phyloP scores from a whole-genome alignment of 1,140 invertebrate genomes.

The Drosophila tropicalis region DNA sequence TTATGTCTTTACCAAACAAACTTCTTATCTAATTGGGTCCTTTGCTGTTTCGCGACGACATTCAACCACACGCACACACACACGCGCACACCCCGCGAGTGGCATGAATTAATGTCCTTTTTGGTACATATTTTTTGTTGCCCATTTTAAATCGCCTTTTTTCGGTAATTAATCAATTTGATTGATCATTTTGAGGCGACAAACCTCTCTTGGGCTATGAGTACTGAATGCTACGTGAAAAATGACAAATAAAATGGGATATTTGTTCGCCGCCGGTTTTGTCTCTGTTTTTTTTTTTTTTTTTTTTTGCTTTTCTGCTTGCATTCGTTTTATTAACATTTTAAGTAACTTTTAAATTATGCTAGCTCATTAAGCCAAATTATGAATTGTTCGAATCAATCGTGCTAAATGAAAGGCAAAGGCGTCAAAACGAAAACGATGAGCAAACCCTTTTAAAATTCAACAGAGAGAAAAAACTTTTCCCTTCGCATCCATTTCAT shows the following conservation, averaged over 20 bases:
- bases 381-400: constrained; percentile 45
- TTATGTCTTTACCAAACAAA: constrained; percentile 48
- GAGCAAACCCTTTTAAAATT: constrained; percentile 18
- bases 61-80: constrained; percentile 4
- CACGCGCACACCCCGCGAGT: neutral
- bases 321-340: constrained; percentile 54
- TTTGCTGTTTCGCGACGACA: constrained; percentile 1
- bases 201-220: constrained; percentile 33
- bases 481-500: neutral
- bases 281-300: neutral
- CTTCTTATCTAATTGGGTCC: constrained; percentile 13
- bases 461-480: constrained; percentile 34
- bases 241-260: constrained; percentile 54
- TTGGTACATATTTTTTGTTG: constrained; percentile 12
- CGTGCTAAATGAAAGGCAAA: constrained; percentile 45
- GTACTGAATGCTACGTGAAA: neutral
- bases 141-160: constrained; percentile 27
- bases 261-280: neutral
- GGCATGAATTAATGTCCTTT: constrained; percentile 23
- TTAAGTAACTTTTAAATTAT: constrained; percentile 70
- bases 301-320: too few relatives aligned
- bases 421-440: neutral
- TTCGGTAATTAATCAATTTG: constrained; percentile 78
- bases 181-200: constrained; percentile 68
- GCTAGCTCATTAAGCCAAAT: constrained; percentile 63